Evolutionary conservation across 1,140 invertebrate species (phyloP), one percentile per base, ranked within the genome.

Genomic region (Liolophura sinensis): DNA sequence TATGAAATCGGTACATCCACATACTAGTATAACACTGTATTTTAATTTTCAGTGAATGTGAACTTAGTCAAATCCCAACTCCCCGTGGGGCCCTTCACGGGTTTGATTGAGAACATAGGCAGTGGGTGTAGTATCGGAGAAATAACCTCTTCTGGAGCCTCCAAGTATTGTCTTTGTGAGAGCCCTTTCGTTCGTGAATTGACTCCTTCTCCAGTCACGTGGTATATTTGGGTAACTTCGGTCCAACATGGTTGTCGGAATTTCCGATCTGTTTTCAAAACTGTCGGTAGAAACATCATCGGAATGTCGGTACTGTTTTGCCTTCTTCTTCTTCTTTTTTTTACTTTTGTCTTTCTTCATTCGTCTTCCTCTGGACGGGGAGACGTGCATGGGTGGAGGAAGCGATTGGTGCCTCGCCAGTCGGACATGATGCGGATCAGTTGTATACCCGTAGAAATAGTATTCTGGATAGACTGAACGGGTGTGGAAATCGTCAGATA

Each of bases 151-250:
- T 50, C 73, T 55, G 9, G 52, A 63, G 60, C 77, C 70, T 49
- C 73, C 73, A 20, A 69, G 60, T 50, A 80, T 72, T 55, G 72
- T 75, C 56, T 73, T 72, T 9, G 76, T 75, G 67, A 81, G 80
- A 5, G 74, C 71, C 60, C 72, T 68, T 65, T 81, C 79, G 62
- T 78, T 77, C 60, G 75, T 67, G 62, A 78, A 76, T 56, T 78
- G 74, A 54, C 78, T 78, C 7, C 70, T 71, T 51, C 75, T 64
- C 59, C 78, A 78, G 63, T 79, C 76, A 31, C 79, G 61, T 5
- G 73, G 73, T 27, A 61, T 61, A 6, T 64, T 61, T 40, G 67
- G 72, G 64, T 52, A 65, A 68, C 49, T 71, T 55, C 54, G 70
- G 69, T 55, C 68, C 63, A 24, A 61, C 65, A 16, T 56, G 5